Conservation (phyloP, 2,797 vertebrate species). For the Australoheros facetus region DNA sequence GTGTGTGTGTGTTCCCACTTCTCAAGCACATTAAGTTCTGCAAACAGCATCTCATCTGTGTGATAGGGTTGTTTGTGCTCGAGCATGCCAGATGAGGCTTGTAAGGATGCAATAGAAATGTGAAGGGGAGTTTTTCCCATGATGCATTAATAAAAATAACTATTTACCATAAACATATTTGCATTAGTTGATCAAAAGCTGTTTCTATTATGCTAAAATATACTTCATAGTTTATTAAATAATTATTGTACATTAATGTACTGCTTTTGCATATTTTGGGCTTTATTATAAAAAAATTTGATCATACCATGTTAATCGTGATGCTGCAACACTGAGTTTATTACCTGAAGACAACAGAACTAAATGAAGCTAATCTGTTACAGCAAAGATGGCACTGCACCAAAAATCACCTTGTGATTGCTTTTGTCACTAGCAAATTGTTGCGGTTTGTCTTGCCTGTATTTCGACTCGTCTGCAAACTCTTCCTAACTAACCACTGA, state of each 20-base stretch:
- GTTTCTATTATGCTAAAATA: background rate
- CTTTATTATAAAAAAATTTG: background rate
- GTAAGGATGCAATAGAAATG: constrained; percentile 6
- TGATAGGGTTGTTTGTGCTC: constrained; percentile 1
- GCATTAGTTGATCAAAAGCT: constrained; percentile 4
- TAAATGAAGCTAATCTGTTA: background rate
- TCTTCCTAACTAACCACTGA: background rate
- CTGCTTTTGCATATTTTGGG: too few relatives aligned
- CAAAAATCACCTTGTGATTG: too few relatives aligned
- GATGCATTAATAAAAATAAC: constrained; percentile 1
- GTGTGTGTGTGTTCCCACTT: background rate
- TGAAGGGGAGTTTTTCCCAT: background rate
- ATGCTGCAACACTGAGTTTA: background rate
- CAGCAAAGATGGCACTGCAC: background rate
- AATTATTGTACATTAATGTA: background rate
- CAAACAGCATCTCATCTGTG: constrained; percentile 18
- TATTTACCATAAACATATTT: background rate
- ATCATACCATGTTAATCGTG: background rate
- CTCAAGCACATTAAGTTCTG: constrained; percentile 12
- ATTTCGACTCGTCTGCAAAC: background rate
- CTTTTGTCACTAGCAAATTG: background rate
- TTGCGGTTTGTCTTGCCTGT: background rate
- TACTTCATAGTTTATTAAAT: background rate
- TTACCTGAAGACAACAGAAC: background rate
- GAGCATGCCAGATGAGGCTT: background rate